Evolutionary conservation across 2,113 vertebrate species (phyloP), one percentile per base, ranked within the genome.

Genomic region (Sinocyclocheilus anophthalmus): DNA sequence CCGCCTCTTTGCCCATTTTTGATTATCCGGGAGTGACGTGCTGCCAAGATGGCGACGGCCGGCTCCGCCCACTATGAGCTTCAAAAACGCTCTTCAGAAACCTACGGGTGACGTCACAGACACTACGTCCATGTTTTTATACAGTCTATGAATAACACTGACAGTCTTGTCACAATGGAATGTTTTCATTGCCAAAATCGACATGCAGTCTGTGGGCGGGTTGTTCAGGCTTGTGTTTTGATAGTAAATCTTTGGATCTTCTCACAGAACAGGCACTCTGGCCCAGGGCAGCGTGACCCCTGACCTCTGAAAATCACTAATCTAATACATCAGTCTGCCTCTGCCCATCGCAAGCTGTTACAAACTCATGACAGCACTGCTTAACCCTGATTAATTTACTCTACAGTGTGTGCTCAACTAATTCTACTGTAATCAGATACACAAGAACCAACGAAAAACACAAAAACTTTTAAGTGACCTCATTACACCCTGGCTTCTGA

Each of bases 301-400:
- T 78, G 84, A 85, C 45, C 79, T 77, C 50, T 76, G 37, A 30
- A 57, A 61, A 57, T 77, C 63, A 59, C 83, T 82, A 85, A 82
- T 57, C 70, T 65, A 82, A 85, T 81, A n/a, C 37, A 50, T 81
- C 67, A 24, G n/a, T 75, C 59, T 76, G 48, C 30, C 69, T 65
- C 22, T 37, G 63, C 24, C 57, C 13, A 26, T 42, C 11, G n/a
- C 79, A 81, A 65, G 59, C 78, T 26, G 78, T n/a, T 22, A 78
- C 48, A 57, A 39, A 80, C 55, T 42, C 53, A n/a, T 80, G 77
- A 63, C 33, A 65, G 65, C 59, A 48, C 78, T 39, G 37, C 59
- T 65, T 42, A 80, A 80, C 77, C 55, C 42, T 45, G 42, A 45
- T 45, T 45, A 10, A 45, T 45, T 45, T 45, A 45, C 42, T 11